A percentile compares a stretch with the other conserved stretches of the same genome.
phyloP scores from a whole-genome alignment of 92 coral and sea anemone species.

The Phenganax marumi region DNA sequence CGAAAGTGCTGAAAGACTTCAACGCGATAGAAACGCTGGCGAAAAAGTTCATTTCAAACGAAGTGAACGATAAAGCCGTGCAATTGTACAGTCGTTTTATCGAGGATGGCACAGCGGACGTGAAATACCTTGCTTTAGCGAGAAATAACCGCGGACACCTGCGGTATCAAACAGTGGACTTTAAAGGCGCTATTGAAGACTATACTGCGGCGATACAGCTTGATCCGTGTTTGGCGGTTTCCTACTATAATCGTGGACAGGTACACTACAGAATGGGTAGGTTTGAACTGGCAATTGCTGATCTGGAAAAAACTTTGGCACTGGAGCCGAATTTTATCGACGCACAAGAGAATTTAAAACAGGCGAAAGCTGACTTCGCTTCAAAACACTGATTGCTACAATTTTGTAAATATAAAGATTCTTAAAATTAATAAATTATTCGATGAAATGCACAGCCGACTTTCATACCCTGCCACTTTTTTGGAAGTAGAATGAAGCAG shows the following conservation, averaged over 20 bases:
- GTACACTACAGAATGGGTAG: constrained; percentile 69
- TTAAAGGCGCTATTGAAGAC: constrained; percentile 54
- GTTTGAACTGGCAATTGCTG: constrained; percentile 51
- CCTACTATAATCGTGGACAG: constrained; percentile 67
- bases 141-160: constrained; percentile 63
- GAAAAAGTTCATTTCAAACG: constrained; percentile 34
- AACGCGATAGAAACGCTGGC: constrained; percentile 32
- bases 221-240: constrained; percentile 51
- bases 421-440: no score
- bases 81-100: constrained; percentile 41
- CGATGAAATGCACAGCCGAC: no score
- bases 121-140: constrained; percentile 38
- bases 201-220: constrained; percentile 56
- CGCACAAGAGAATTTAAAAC: constrained; percentile 49
- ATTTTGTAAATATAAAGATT: no score
- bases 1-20: background rate
- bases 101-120: constrained; percentile 6
- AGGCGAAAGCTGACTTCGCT: constrained; percentile 48
- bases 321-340: constrained; percentile 59
- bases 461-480: no score
- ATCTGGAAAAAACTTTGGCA: constrained; percentile 49
- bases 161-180: constrained; percentile 57
- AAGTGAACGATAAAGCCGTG: constrained; percentile 36
- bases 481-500: no score
- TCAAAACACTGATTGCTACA: background rate